Evolutionary conservation across 1,140 invertebrate genomes (phyloP).

Genomic region (Sipha flava): DNA sequence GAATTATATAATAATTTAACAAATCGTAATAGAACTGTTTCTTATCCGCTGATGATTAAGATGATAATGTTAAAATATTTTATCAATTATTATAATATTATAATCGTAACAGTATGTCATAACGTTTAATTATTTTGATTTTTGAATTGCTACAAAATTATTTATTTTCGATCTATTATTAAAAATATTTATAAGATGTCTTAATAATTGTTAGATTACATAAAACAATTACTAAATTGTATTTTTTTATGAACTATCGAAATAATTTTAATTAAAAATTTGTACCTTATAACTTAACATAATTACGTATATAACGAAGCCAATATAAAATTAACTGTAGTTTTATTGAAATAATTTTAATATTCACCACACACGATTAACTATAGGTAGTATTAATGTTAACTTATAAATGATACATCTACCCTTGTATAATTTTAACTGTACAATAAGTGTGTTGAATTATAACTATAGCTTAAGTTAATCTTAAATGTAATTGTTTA

Average conservation of each 20-base stretch:
- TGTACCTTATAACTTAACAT: not conserved
- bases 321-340: not conserved
- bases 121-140: not conserved
- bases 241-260: constrained; percentile 2
- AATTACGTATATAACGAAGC: not conserved
- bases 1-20: no score
- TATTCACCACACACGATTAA: not conserved
- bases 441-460: not conserved
- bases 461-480: not conserved
- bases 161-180: not conserved
- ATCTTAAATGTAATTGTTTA: not conserved
- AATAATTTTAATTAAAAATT: not conserved
- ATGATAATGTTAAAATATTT: no score
- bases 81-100: no score
- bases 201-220: not conserved
- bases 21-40: no score
- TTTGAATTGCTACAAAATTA: not conserved
- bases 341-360: not conserved
- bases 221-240: constrained; percentile 6
- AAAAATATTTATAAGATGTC: not conserved
- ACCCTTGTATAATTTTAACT: not conserved
- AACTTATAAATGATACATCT: no score
- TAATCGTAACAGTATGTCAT: not conserved
- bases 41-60: no score
- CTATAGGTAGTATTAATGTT: no score